A percentile compares a stretch with the other conserved stretches of the same genome.
Conservation (phyloP, 2,113 vertebrate species). For the Clarias macrocephalus region DNA sequence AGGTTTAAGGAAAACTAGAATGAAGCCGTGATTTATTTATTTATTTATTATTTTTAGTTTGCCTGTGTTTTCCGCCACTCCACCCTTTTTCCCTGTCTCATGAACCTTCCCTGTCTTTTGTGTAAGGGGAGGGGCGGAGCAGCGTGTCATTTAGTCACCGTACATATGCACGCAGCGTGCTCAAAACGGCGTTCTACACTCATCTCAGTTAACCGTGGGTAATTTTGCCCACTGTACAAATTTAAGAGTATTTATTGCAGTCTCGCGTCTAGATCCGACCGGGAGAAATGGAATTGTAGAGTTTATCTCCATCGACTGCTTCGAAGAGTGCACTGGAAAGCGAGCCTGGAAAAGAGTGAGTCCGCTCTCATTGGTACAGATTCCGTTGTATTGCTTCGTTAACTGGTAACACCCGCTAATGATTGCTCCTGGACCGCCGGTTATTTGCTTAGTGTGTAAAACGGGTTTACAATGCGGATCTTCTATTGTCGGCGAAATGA, state of each 20-base stretch:
- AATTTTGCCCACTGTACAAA: conserved; percentile 41
- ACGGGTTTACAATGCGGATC: conserved; percentile 38
- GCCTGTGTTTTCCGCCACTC: background rate
- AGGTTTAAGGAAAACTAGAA: background rate
- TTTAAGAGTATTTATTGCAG: conserved; percentile 29
- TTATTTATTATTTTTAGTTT: background rate
- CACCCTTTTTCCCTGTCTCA: conserved; percentile 5
- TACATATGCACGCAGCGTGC: conserved; percentile 1
- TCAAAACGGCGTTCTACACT: conserved; percentile 17
- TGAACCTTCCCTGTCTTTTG: conserved; percentile 23
- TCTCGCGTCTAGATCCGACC: conserved; percentile 27
- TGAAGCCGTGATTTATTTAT: background rate
- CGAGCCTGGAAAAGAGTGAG: conserved; percentile 58
- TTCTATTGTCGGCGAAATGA: conserved; percentile 27
- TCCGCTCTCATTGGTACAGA: conserved; percentile 51
- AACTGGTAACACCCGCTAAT: conserved; percentile 60
- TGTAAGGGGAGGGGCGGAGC: conserved; percentile 62
- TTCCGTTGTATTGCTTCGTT: conserved; percentile 56
- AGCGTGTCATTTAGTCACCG: conserved; percentile 59
- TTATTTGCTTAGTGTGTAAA: conserved; percentile 61
- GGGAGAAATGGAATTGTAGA: conserved; percentile 38
- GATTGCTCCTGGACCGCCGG: conserved; percentile 59
- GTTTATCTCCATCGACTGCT: background rate
- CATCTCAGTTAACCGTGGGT: conserved; percentile 51
- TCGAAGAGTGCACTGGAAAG: conserved; percentile 4